Conservation (phyloP, 2,797 vertebrate genomes). For the Cynopterus sphinx region DNA sequence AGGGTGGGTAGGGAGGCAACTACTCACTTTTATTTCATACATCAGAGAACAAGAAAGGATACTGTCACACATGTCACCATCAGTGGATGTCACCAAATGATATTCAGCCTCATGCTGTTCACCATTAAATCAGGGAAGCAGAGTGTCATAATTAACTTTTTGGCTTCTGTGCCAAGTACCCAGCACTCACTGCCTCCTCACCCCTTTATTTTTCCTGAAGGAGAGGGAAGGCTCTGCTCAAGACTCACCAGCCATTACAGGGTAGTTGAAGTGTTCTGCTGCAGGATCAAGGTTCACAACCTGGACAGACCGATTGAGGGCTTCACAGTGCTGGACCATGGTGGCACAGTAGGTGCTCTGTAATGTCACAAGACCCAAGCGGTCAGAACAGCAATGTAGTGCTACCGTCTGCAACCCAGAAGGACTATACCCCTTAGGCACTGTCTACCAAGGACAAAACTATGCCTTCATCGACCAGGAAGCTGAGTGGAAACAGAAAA, state of each 20-base stretch:
- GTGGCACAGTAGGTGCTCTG: conserved; percentile 98
- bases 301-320: conserved; percentile 92
- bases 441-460: background rate
- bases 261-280: conserved; percentile 94
- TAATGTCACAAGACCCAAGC: conserved; percentile 2
- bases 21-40: background rate
- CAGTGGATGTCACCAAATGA: background rate
- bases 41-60: conserved; percentile 28
- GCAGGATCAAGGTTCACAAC: conserved; percentile 98
- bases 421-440: background rate
- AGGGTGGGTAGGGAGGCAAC: background rate
- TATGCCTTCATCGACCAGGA: background rate
- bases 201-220: background rate
- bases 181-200: background rate
- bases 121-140: background rate
- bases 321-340: conserved; percentile 92
- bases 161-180: background rate
- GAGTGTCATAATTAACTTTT: background rate
- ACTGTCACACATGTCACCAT: background rate
- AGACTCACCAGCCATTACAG: conserved; percentile 94
- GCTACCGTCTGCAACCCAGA: background rate
- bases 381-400: background rate
- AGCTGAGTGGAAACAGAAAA: background rate
- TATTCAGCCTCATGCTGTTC: background rate
- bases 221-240: background rate